Percentiles rank a stretch among this genome's conserved stretches.
Conservation (phyloP, 2,113 vertebrate genomes). For the Nibea albiflora region DNA sequence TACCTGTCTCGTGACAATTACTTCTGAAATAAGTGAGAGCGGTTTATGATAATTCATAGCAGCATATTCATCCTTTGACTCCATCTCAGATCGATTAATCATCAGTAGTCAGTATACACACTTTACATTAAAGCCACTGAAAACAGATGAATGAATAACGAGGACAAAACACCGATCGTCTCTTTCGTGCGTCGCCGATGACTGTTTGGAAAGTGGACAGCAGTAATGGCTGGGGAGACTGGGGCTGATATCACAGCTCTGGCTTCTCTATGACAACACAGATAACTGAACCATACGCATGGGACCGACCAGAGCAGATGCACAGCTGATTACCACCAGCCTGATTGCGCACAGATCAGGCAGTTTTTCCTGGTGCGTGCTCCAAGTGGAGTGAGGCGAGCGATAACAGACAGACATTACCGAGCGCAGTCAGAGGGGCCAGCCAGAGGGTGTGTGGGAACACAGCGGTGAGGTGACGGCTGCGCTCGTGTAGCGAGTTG, state of each 20-base stretch:
- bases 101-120: conserved; percentile 1
- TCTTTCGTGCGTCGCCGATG: conserved; percentile 34
- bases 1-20: no score
- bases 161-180: conserved; percentile 12
- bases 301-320: conserved; percentile 55
- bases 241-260: conserved; percentile 54
- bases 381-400: conserved; percentile 65
- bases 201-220: conserved; percentile 43
- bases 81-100: conserved; percentile 8
- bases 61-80: neutral
- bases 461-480: conserved; percentile 46
- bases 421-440: conserved; percentile 64
- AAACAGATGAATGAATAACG: conserved; percentile 34
- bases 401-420: conserved; percentile 71
- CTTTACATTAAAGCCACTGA: conserved; percentile 26
- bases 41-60: conserved; percentile 10
- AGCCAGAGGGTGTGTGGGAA: conserved; percentile 68
- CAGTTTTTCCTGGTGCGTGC: conserved; percentile 52
- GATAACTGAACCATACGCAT: conserved; percentile 58
- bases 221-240: conserved; percentile 46
- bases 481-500: conserved; percentile 43
- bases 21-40: neutral
- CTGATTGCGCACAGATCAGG: conserved; percentile 61
- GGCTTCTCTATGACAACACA: conserved; percentile 66
- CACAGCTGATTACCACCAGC: conserved; percentile 73